Evolutionary conservation across 2,113 vertebrate species (phyloP), one percentile per base, ranked within the genome.

Genomic region (Pungitius pungitius): DNA sequence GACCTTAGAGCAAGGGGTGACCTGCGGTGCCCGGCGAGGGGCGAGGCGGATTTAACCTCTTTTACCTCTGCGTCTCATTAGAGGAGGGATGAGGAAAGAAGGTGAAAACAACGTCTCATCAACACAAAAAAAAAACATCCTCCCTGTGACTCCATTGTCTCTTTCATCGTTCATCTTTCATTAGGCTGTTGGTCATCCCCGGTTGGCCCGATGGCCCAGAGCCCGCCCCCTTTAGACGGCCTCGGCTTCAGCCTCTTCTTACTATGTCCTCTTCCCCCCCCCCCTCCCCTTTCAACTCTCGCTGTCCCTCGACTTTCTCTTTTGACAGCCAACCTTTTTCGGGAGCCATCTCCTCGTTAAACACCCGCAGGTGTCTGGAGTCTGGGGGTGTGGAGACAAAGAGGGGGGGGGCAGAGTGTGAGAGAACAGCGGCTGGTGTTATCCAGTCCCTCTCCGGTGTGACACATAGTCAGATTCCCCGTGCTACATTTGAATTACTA

Each of bases 301-400:
- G 60, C 24, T 20, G 69, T 86, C 81, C 75, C 81, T 83, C 84
- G 33, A 45, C 72, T 60, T 60, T 69, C 60, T 67, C 59, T 77
- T 85, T 83, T 88, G 85, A 90, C 90, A 90, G 83, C 85, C 63
- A 81, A 85, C 84, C 90, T 90, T 90, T 92, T 91, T 91, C 91
- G 86, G 82, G 82, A 90, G 85, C 73, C 66, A 81, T 90, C 77
- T 90, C 74, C 89, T 90, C 90, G 90, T 92, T 93, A 92, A 90
- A 91, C 88, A 89, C 79, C 78, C 88, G 75, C 86, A 85, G 86
- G 82, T 86, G 87, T 86, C 80, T 74, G 56, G 73, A 42, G 74
- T 20, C n/a, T n/a, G n/a, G n/a, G n/a, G n/a, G n/a, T n/a, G n/a
- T 3, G 40, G 63, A 83, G 69, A 78, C 18, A 62, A 27, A 71